Evolutionary conservation across 2,888 invertebrate species (phyloP), one percentile per base, ranked within the genome.

Genomic region (Aleiodes leptofemur): DNA sequence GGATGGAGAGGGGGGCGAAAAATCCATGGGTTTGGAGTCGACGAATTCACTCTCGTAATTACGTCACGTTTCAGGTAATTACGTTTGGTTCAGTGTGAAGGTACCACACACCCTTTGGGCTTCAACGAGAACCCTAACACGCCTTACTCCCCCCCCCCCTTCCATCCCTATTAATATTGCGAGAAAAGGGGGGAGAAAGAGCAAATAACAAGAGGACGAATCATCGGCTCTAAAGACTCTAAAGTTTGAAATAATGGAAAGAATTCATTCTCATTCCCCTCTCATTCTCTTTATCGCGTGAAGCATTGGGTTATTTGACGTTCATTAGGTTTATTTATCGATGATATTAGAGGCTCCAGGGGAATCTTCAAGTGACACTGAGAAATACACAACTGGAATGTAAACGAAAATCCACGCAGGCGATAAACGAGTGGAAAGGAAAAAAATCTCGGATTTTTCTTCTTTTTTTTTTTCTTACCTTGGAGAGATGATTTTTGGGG

Each of bases 51-150:
- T 72, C 61, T 31, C 56, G 71, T 73, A 78, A 78, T 76, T 74
- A 72, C 73, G 69, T 73, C 76, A 72, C 77, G 77, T 76, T 68
- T 50, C 59, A 56, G 76, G 51, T 71, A 74, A 76, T 79, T 69
- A 71, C 72, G 70, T 70, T 66, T 51, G 38, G 72, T 74, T 66
- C 16, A 72, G 61, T 72, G 69, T 16, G 50, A 53, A 69, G 34
- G 56, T 51, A 73, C 68, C 55, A 55, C 13, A 66, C 64, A 53
- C 34, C 34, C 23, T n/a, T 64, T 55, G 53, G n/a, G 29, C 51
- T 43, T 55, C 51, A 69, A 69, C 68, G 68, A 69, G 50, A 31
- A 16, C 61, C 61, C 61, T 6, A 61, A 14, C 61, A 14, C 34
- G 43, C 38, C 43, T 61, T 43, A 61, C 43, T n/a, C 34, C 14